Base-by-base conservation (phyloP, 2,797 vertebrate genomes). In the Falco biarmicus region DNA sequence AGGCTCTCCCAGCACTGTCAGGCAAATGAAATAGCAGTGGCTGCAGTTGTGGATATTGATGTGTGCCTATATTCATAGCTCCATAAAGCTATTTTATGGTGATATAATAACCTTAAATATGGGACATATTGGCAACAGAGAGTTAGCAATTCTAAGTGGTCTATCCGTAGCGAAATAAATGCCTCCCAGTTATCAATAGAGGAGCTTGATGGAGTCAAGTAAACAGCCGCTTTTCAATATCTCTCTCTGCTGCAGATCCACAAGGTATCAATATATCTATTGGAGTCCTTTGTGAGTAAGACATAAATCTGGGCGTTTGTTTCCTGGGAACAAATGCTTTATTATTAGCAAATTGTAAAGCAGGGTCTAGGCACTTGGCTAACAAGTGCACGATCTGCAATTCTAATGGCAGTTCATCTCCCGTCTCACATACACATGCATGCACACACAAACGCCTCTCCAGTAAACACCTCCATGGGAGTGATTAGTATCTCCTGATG, bases 231-330 rank as follows among this genome's bases (percentile, higher is more conserved):
- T 93, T 93, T 95, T 74, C 95, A 65, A 85, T 95, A 61, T 54
- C 56, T 80, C 61, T 87, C 90, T 41, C 80, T 24, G 78, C 89
- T 45, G 77, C 64, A 90, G 91, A 84, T 85, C 89, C 80, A 48
- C 92, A 48, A 85, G 31, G 78, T 95, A 96, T 97, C 97, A 90
- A 97, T 97, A 97, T 92, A 95, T 96, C 95, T 94, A 93, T 92
- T 41, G 89, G 76, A 82, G 87, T n/a, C 95, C 79, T 93, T 77
- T 91, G 91, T 88, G 83, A 97, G 77, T 65, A 25, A 90, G 90
- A 48, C 87, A 95, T 94, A 93, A 97, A 95, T 94, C 97, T 59
- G 75, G 59, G 77, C 18, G 3, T 82, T 85, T 64, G 91, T 92
- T 94, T 90, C 90, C 89, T 65, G 78, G 84, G 95, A 96, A 92